Percentiles rank a stretch among this genome's conserved stretches.
Conservation (phyloP, 2,113 vertebrate species). For the Python bivittatus region DNA sequence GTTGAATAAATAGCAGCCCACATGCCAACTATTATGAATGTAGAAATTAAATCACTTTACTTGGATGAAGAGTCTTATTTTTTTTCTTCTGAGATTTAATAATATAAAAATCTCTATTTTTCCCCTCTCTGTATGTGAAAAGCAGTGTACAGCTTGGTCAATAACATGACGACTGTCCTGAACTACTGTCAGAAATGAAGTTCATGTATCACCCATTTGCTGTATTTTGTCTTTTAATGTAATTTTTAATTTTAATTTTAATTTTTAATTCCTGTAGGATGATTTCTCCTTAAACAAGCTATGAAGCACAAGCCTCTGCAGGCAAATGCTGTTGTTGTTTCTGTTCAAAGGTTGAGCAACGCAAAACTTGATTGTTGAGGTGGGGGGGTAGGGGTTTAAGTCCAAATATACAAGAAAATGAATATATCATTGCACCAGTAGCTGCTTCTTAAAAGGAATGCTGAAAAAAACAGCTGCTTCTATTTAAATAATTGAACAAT, state of each 20-base stretch:
- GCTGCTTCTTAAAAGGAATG: not conserved
- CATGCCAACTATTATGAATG: too few relatives aligned
- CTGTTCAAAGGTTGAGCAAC: not conserved
- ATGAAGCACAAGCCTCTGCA: not conserved
- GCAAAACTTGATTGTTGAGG: not conserved
- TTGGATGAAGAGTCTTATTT: too few relatives aligned
- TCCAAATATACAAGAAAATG: accelerated
- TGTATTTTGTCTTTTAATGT: not conserved
- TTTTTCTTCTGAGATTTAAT: too few relatives aligned
- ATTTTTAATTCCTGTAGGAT: too few relatives aligned
- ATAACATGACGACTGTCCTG: too few relatives aligned
- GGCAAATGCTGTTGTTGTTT: conserved; percentile 20
- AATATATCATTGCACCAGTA: accelerated
- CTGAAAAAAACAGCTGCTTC: not conserved
- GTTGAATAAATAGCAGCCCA: too few relatives aligned
- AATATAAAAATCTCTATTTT: too few relatives aligned
- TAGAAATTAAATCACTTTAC: too few relatives aligned
- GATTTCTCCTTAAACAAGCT: not conserved
- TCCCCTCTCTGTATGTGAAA: too few relatives aligned
- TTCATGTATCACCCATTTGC: not conserved
- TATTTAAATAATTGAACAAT: conserved; percentile 13
- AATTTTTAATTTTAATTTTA: too few relatives aligned
- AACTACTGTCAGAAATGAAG: too few relatives aligned
- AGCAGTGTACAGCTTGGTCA: too few relatives aligned
- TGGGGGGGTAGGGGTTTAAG: not conserved